phyloP scores from a whole-genome alignment of 1,140 invertebrate genomes.

The Trichonephila clavipes region DNA sequence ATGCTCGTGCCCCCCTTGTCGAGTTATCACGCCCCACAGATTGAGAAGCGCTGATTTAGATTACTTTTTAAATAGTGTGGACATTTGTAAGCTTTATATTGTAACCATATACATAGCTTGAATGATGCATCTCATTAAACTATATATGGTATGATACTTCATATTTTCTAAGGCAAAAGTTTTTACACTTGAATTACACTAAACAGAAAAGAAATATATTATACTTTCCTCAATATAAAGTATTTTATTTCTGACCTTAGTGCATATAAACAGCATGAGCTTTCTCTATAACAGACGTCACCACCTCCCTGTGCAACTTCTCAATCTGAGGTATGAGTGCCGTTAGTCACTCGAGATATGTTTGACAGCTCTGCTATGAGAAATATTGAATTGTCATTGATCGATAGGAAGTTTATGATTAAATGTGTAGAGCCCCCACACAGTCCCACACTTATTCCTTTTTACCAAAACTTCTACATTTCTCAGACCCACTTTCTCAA shows the following conservation, averaged over 20 bases:
- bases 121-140: no score
- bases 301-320: background rate
- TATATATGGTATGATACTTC: no score
- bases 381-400: constrained; percentile 47
- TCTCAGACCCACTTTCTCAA: background rate
- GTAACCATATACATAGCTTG: no score
- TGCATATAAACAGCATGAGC: background rate
- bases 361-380: constrained; percentile 17
- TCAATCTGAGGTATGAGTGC: constrained; percentile 9
- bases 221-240: background rate
- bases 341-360: constrained; percentile 20
- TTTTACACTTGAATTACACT: background rate
- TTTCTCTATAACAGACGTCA: constrained; percentile 7
- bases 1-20: no score
- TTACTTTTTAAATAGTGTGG: no score
- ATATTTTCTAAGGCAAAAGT: no score
- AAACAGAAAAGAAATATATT: background rate
- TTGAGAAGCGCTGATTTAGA: no score
- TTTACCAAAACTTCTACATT: background rate
- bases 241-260: background rate
- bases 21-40: no score
- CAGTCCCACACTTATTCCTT: constrained; percentile 23
- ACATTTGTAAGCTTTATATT: no score
- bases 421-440: constrained; percentile 3
- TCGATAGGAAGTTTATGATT: constrained; percentile 55